These are phyloP conservation scores for Amblyornis subalaris DNA, from an alignment of 2,113 vertebrate species.

Conservation along the genomic window DNA sequence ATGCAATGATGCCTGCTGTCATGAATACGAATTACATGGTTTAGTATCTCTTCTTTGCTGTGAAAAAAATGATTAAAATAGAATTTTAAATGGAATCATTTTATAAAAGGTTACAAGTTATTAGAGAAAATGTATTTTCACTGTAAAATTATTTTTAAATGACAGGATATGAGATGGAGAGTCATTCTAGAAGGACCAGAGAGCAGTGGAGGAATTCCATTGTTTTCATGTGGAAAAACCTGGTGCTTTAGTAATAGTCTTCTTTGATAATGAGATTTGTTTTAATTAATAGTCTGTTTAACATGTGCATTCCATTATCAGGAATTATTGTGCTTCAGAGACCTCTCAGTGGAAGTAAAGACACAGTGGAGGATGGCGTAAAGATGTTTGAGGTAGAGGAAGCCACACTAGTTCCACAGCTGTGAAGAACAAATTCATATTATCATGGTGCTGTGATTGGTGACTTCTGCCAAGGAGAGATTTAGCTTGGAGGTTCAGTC, in stretches of 20 bases:
- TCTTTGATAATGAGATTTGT: neutral
- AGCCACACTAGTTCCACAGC: neutral
- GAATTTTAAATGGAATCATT: neutral
- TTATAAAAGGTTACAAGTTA: neutral
- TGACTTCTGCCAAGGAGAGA: neutral
- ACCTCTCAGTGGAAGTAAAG: neutral
- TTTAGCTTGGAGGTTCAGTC: neutral
- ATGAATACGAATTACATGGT: neutral
- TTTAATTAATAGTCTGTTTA: conserved; percentile 33
- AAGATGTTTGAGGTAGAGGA: neutral
- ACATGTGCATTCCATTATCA: conserved; percentile 4
- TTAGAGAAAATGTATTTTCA: neutral
- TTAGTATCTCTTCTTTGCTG: conserved; percentile 16
- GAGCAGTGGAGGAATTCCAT: neutral
- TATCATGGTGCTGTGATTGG: neutral
- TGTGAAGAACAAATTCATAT: neutral
- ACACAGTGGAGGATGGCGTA: neutral
- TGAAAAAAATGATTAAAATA: conserved; percentile 40
- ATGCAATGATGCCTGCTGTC: conserved; percentile 7
- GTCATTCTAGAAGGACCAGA: neutral
- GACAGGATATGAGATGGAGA: neutral
- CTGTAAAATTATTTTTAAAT: conserved; percentile 5
- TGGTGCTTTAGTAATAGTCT: neutral
- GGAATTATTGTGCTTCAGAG: neutral
- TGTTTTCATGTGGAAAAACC: neutral